phyloP scores from a whole-genome alignment of 2,797 vertebrate genomes.

The Sebastes paucispinis region DNA sequence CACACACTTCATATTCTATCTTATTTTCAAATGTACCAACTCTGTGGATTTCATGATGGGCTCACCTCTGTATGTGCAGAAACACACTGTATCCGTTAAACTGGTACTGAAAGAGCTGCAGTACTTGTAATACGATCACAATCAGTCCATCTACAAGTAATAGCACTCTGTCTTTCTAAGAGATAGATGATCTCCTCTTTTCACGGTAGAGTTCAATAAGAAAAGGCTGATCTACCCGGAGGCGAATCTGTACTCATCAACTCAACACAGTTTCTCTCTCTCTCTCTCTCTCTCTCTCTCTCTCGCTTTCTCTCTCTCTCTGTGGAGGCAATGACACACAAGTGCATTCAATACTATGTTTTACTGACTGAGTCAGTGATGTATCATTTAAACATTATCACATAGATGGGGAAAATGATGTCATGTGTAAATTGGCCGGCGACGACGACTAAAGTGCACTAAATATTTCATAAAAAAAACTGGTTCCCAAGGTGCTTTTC shows the following conservation, averaged over 20 bases:
- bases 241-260: slow-evolving; percentile 50
- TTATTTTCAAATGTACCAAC: not conserved
- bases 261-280: slow-evolving; percentile 17
- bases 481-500: not conserved
- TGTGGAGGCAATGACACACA: not conserved
- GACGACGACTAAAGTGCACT: not conserved
- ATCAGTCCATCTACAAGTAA: slow-evolving; percentile 43
- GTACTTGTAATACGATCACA: slow-evolving; percentile 27
- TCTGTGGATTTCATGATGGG: not conserved
- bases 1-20: not conserved
- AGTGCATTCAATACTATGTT: slow-evolving; percentile 5
- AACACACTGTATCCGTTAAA: not conserved
- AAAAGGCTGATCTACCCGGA: slow-evolving; percentile 47
- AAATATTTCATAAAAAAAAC: not conserved
- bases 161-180: slow-evolving; percentile 29
- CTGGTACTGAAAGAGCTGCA: slow-evolving; percentile 8
- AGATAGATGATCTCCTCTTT: slow-evolving; percentile 50
- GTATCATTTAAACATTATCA: not conserved
- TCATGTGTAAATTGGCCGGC: not conserved
- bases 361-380: not conserved
- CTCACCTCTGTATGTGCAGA: not conserved
- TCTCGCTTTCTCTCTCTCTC: not conserved
- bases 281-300: not conserved
- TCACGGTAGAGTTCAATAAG: slow-evolving; percentile 57
- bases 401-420: not conserved